These are phyloP conservation scores for Drosophila malerkotliana DNA, from an alignment of 1,140 invertebrate genomes.

Conservation along the genomic window DNA sequence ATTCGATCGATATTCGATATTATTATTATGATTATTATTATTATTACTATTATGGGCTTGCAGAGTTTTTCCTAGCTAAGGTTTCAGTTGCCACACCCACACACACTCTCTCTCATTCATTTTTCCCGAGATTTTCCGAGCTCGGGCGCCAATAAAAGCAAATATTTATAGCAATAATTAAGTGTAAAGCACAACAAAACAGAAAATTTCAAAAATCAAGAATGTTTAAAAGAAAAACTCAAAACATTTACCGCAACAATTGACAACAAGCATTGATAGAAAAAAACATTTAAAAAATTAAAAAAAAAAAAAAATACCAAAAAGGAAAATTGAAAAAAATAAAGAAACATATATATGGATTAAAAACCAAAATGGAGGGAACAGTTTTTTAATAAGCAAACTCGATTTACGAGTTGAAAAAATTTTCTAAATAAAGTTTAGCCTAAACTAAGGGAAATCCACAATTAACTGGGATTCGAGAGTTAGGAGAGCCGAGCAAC, in stretches of 20 bases:
- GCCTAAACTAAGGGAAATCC: conserved; percentile 40
- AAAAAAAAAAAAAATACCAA: conserved; percentile 10
- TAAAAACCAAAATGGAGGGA: conserved; percentile 80
- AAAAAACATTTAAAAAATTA: conserved; percentile 31
- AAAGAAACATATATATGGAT: conserved; percentile 63
- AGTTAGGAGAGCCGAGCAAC: conserved; percentile 23
- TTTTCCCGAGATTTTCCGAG: conserved; percentile 28
- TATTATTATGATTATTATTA: conserved; percentile 8
- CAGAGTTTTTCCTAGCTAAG: conserved; percentile 72
- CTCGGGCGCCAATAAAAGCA: conserved; percentile 50
- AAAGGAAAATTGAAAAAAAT: not conserved
- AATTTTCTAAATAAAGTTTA: conserved; percentile 70
- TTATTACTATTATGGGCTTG: conserved; percentile 26
- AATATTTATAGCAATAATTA: conserved; percentile 71
- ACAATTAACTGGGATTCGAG: conserved; percentile 23
- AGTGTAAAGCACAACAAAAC: conserved; percentile 53
- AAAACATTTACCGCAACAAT: conserved; percentile 65
- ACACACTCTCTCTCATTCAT: conserved; percentile 18
- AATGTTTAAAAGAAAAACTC: conserved; percentile 16
- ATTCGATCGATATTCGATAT: conserved; percentile 42
- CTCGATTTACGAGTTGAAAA: conserved; percentile 74
- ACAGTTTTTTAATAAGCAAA: conserved; percentile 78
- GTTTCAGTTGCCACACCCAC: conserved; percentile 63
- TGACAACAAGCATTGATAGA: conserved; percentile 71
- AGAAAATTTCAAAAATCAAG: conserved; percentile 1